Conservation (phyloP, 2,113 vertebrate species). For the Redunca redunca region DNA sequence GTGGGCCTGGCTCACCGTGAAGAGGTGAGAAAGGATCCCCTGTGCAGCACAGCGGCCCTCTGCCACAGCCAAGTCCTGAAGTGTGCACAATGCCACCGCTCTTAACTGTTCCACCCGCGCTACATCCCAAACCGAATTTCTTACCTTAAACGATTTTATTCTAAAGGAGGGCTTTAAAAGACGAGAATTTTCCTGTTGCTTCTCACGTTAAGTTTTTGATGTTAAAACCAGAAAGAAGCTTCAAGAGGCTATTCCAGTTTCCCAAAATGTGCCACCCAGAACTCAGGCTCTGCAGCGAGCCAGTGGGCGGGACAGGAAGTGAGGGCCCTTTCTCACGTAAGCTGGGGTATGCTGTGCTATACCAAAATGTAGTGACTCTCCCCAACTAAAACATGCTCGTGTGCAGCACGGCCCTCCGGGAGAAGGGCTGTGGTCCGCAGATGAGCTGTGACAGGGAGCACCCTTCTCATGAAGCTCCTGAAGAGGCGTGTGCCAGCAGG, state of each 20-base stretch:
- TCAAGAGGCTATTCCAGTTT: neutral
- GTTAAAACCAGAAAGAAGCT: neutral
- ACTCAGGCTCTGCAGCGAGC: neutral
- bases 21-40: too few species aligned
- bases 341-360: accelerated
- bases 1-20: accelerated
- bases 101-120: accelerated
- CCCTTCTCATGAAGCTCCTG: neutral
- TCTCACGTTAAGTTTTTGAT: accelerated
- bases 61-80: accelerated
- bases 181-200: neutral
- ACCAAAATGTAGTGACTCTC: neutral
- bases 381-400: accelerated
- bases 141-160: neutral
- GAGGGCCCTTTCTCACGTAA: neutral
- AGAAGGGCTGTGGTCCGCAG: accelerated
- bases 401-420: accelerated
- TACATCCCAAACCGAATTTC: neutral
- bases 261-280: accelerated
- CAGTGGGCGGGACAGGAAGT: too few species aligned
- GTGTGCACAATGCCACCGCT: accelerated
- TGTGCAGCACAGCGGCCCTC: accelerated
- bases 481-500: accelerated
- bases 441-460: neutral
- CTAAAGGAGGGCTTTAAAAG: neutral